These are phyloP conservation scores for Parazoanthus atlanticus DNA, from an alignment of 92 coral and sea anemone species.

Conservation along the genomic window DNA sequence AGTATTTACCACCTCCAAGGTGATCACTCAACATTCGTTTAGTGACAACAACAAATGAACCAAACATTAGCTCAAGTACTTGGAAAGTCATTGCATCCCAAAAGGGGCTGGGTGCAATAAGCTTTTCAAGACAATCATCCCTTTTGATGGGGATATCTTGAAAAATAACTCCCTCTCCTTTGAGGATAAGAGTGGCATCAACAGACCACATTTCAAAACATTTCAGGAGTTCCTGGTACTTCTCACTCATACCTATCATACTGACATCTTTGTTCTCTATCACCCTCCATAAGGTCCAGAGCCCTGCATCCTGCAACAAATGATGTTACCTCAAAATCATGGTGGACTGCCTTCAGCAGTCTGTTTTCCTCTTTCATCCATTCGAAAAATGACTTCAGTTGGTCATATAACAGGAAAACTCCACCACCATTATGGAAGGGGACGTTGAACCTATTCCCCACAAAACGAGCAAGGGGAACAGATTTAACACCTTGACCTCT, in stretches of 20 bases:
- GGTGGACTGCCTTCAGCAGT: conserved; percentile 41
- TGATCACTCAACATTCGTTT: conserved; percentile 45
- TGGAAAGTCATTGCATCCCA: background rate
- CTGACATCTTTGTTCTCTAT: conserved; percentile 37
- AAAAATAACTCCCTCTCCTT: conserved; percentile 35
- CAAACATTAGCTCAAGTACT: conserved; percentile 46
- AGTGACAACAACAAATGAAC: conserved; percentile 46
- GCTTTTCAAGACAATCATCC: conserved; percentile 37
- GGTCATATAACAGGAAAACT: conserved; percentile 19
- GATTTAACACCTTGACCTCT: conserved; percentile 32
- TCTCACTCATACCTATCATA: conserved; percentile 29
- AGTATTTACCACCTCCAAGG: conserved; percentile 45
- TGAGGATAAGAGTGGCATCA: conserved; percentile 46
- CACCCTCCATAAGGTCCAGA: conserved; percentile 50
- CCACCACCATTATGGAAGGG: conserved; percentile 26
- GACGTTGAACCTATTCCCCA: conserved; percentile 27
- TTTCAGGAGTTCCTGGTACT: conserved; percentile 26
- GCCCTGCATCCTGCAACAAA: conserved; percentile 50
- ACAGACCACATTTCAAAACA: conserved; percentile 40
- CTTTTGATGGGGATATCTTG: conserved; percentile 22
- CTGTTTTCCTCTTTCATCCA: conserved; percentile 39
- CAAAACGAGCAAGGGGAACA: conserved; percentile 44
- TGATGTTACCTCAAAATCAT: conserved; percentile 37
- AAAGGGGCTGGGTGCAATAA: conserved; percentile 18
- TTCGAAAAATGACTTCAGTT: conserved; percentile 31